These are phyloP conservation scores for Chaetodon auriga DNA, from an alignment of 2,113 vertebrate genomes.

Conservation along the genomic window DNA sequence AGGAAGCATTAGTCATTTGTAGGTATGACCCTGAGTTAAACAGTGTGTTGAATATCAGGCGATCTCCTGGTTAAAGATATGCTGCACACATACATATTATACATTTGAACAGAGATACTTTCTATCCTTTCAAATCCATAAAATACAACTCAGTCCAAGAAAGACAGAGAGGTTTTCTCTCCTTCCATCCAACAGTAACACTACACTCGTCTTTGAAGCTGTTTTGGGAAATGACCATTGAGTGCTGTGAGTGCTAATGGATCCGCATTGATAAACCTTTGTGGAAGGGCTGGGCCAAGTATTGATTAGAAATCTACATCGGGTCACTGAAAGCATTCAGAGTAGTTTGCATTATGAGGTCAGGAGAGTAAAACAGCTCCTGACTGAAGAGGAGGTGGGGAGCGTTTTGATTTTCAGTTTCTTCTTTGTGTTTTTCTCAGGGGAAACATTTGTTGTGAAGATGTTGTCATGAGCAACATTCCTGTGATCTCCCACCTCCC, in stretches of 20 bases:
- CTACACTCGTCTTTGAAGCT: not conserved
- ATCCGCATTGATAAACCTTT: constrained; percentile 44
- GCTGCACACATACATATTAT: not conserved
- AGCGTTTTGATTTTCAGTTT: constrained; percentile 21
- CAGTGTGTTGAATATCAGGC: too few relatives aligned
- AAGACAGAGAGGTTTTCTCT: not conserved
- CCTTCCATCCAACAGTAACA: not conserved
- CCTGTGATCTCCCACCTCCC: not conserved
- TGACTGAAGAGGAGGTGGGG: not conserved
- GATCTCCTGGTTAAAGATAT: not conserved
- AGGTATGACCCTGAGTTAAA: too few relatives aligned
- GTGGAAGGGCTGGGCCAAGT: constrained; percentile 27
- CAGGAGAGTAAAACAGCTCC: constrained; percentile 33
- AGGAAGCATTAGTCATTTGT: too few relatives aligned
- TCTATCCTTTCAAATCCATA: not conserved
- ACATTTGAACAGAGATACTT: not conserved
- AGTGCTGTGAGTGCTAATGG: constrained; percentile 58
- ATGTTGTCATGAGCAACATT: too few relatives aligned
- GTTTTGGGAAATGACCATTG: constrained; percentile 16
- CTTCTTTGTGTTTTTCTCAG: constrained; percentile 12
- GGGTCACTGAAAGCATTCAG: constrained; percentile 39
- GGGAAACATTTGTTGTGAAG: constrained; percentile 20
- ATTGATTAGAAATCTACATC: constrained; percentile 54
- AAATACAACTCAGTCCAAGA: not conserved
- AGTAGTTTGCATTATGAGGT: constrained; percentile 33